Conservation (phyloP, 1,140 invertebrate genomes). For the Macrocentrus cingulum region DNA sequence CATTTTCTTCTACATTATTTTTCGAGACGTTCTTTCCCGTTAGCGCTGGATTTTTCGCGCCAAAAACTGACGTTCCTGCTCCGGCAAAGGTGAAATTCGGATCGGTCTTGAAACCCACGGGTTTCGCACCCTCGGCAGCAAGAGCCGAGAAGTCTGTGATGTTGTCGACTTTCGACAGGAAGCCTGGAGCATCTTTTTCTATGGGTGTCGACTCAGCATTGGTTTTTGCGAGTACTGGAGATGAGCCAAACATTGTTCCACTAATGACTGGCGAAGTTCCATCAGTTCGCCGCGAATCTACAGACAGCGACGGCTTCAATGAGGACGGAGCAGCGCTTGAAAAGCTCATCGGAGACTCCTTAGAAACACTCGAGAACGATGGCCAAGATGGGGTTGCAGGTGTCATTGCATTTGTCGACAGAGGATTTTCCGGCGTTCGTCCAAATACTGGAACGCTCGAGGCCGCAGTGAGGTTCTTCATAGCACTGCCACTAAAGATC, state of each 20-base stretch:
- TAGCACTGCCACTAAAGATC: slow-evolving; percentile 7
- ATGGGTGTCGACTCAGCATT: too few relatives aligned
- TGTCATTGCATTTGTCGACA: too few relatives aligned
- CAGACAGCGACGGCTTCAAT: too few relatives aligned
- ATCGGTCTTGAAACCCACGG: slow-evolving; percentile 46
- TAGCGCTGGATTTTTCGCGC: slow-evolving; percentile 29
- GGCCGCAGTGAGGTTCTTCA: too few relatives aligned
- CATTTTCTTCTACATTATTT: slow-evolving; percentile 45
- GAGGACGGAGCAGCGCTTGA: too few relatives aligned
- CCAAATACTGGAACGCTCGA: too few relatives aligned
- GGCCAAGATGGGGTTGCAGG: too few relatives aligned
- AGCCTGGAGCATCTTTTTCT: background rate
- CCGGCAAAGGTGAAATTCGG: slow-evolving; percentile 59
- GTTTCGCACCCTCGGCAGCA: slow-evolving; percentile 35
- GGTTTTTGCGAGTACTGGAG: too few relatives aligned
- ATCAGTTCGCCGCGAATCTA: too few relatives aligned
- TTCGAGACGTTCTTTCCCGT: slow-evolving; percentile 26
- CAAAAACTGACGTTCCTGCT: slow-evolving; percentile 61
- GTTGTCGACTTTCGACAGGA: slow-evolving; percentile 32
- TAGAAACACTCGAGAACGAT: too few relatives aligned
- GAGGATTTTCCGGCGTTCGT: too few relatives aligned
- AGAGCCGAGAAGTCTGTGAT: slow-evolving; percentile 40
- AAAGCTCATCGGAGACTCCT: too few relatives aligned
- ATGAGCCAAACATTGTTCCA: slow-evolving; percentile 4
- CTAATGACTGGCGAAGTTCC: background rate